Conservation (phyloP, 2,113 vertebrate species). For the Myanophis thanlyinensis region DNA sequence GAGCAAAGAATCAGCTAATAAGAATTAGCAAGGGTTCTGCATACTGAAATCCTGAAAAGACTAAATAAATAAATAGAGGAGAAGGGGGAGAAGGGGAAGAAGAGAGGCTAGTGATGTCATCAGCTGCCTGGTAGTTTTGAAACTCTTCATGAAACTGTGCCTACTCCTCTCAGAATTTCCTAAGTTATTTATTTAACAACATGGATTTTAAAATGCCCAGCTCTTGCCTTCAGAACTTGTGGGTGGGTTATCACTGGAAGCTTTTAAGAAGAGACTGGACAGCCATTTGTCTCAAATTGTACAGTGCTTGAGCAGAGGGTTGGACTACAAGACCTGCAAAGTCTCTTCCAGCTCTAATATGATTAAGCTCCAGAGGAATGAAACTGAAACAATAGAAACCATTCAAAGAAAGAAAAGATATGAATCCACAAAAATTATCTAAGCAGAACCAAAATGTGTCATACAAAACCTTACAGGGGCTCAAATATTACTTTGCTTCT, state of each 20-base stretch:
- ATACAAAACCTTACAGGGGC: neutral
- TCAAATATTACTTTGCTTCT: neutral
- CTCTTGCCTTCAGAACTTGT: neutral
- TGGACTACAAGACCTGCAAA: neutral
- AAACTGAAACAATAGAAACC: neutral
- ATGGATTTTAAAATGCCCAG: neutral
- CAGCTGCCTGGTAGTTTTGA: neutral
- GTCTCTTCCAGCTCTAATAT: neutral
- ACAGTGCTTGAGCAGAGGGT: neutral
- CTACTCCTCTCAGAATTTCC: neutral
- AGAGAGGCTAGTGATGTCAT: neutral
- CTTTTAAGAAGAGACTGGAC: neutral
- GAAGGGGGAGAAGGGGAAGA: neutral
- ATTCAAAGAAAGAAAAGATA: neutral
- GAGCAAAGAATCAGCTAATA: constrained; percentile 21
- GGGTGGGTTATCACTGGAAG: neutral
- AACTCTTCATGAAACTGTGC: neutral
- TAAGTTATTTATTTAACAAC: neutral
- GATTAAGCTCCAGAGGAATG: neutral
- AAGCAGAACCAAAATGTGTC: neutral
- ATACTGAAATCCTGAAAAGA: constrained; percentile 2
- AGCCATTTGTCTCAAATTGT: neutral
- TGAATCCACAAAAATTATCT: neutral
- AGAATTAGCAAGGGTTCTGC: constrained; percentile 14
- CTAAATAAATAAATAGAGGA: neutral